These are phyloP conservation scores for Ahaetulla prasina DNA, from an alignment of 2,113 vertebrate genomes.

Conservation along the genomic window DNA sequence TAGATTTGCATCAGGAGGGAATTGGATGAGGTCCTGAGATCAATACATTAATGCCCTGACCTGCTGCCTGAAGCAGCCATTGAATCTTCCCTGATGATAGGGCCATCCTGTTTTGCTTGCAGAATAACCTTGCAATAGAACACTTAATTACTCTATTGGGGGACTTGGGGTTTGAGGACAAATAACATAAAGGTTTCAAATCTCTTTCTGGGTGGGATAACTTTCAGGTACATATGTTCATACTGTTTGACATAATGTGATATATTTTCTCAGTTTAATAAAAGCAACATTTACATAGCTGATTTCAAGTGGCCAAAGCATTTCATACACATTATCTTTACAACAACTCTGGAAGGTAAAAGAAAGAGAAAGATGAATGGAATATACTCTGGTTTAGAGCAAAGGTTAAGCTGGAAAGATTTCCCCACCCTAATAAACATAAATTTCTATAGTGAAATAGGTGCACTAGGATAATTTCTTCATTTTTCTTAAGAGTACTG, in stretches of 20 bases:
- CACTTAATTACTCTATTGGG: background rate
- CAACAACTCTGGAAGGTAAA: background rate
- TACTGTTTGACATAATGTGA: background rate
- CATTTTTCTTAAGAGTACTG: background rate
- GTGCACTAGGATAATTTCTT: background rate
- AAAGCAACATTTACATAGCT: background rate
- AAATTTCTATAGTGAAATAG: background rate
- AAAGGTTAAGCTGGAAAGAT: background rate
- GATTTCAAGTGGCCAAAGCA: background rate
- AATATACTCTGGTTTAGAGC: background rate
- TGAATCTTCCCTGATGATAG: background rate
- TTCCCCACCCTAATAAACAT: background rate
- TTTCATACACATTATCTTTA: background rate
- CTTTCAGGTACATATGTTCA: background rate
- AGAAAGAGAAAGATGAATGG: background rate
- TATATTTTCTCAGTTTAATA: background rate
- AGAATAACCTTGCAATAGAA: background rate
- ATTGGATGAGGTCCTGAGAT: background rate
- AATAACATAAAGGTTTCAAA: background rate
- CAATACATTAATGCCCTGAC: background rate
- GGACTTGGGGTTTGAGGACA: background rate
- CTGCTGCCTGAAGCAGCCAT: background rate
- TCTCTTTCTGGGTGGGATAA: background rate
- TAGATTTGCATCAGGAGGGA: background rate
- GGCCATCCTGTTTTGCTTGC: background rate